These are phyloP conservation scores for Catharus ustulatus DNA, from an alignment of 2,797 vertebrate species.

Conservation along the genomic window DNA sequence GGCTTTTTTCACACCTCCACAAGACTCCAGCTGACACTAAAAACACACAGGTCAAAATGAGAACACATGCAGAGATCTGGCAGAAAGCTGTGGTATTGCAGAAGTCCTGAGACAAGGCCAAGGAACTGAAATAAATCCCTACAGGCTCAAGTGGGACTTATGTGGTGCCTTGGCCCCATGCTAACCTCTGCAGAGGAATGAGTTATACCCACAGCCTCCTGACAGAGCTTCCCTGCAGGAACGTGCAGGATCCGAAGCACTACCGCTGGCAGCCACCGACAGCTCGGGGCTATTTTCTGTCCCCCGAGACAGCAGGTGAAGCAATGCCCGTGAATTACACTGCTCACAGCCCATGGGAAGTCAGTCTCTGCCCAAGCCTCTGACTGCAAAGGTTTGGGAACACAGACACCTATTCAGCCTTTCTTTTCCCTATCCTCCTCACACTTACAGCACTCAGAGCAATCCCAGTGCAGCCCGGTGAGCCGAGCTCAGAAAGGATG, in stretches of 20 bases:
- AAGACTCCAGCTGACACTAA: slow-evolving; percentile 40
- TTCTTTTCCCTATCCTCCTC: neutral
- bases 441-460: neutral
- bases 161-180: slow-evolving; percentile 25
- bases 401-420: neutral
- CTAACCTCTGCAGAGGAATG: slow-evolving; percentile 33
- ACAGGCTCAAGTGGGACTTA: slow-evolving; percentile 44
- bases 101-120: slow-evolving; percentile 56
- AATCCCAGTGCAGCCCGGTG: neutral
- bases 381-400: neutral
- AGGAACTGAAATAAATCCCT: slow-evolving; percentile 53
- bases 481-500: neutral
- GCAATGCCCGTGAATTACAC: neutral
- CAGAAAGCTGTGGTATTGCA: slow-evolving; percentile 36
- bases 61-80: slow-evolving; percentile 11
- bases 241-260: neutral
- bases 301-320: slow-evolving; percentile 44
- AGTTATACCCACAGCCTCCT: neutral
- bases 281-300: neutral
- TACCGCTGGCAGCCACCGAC: neutral
- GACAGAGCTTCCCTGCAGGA: neutral
- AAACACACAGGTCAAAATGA: neutral
- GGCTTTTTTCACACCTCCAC: slow-evolving; percentile 13
- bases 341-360: neutral
- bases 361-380: neutral